Base-by-base conservation (phyloP, 2,113 vertebrate genomes). In the Elephas maximus region DNA sequence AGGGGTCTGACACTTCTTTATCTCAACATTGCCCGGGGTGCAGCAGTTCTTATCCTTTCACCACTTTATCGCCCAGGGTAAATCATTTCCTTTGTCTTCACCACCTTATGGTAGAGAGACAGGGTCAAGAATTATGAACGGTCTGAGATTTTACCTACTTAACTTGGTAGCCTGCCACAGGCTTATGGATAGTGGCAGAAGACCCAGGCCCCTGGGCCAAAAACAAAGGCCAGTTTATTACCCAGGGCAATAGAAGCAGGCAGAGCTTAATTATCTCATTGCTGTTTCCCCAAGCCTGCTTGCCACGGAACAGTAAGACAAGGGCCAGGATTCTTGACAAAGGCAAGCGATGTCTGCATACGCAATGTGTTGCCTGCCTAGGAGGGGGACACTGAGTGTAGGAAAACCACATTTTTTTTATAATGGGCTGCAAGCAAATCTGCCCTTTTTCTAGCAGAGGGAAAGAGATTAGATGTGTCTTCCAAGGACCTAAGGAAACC, bases 261-360 rank as follows among this genome's bases (percentile, higher is more conserved):
- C 41, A n/a, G 69, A 78, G 8, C 5, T 45, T 14, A 45, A 65
- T 51, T n/a, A 11, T 77, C 23, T 62, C 24, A 21, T 93, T 24
- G 33, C 33, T 41, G 8, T 78, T 90, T 80, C 20, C 17, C 21
- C 8, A 87, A 83, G 3, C 23, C 2, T 48, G 21, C 51, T 53
- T 67, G n/a, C 67, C 48, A 12, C 21, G n/a, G 21, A 6, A 2
- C 44, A 6, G 17, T 23, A 5, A 33, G 26, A 51, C 10, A 77
- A 44, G 10, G 15, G 4, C 10, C 37, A 44, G 2, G 9, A 20
- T 41, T 57, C 23, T 33, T 3, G 41, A 48, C 2, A 10, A 77
- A 7, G 14, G 24, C 23, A 57, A 37, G 20, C 2, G 14, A 65
- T 4, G 14, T 2, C 14, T 23, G 4, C 5, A 20, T 1, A 3